These are phyloP conservation scores for Rotaria sp. DNA, from an alignment of 2,888 invertebrate genomes.

Conservation along the genomic window DNA sequence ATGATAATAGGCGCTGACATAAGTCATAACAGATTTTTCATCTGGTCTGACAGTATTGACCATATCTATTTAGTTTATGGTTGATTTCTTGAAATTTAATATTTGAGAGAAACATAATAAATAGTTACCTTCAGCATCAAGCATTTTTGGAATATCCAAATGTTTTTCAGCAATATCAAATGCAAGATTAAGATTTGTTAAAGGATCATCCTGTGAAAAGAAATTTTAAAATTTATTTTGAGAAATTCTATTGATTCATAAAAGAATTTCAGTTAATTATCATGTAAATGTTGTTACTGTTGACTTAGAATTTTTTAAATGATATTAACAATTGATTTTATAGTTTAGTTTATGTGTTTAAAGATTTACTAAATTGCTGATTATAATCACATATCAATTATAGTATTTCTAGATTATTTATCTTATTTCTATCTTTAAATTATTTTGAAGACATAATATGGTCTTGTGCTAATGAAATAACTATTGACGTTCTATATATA, in stretches of 20 bases:
- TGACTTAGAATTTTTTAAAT: no score
- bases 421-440: no score
- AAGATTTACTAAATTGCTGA: no score
- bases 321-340: no score
- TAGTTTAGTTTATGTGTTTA: no score
- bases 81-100: neutral
- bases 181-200: constrained; percentile 96
- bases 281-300: no score
- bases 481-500: neutral
- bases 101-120: no score
- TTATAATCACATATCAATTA: no score
- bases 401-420: no score
- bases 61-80: constrained; percentile 73
- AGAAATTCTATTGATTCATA: neutral
- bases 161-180: constrained; percentile 99
- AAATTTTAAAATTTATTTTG: no score
- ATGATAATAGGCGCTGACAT: constrained; percentile 99
- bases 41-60: constrained; percentile 99
- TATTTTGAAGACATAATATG: no score
- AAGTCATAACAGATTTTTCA: constrained; percentile 99
- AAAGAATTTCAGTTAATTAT: no score
- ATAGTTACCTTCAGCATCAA: constrained; percentile 91
- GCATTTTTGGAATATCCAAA: constrained; percentile 98
- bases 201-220: constrained; percentile 72
- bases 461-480: neutral